Evolutionary conservation across 2,113 vertebrate species (phyloP).

Genomic region (Prinia subflava): DNA sequence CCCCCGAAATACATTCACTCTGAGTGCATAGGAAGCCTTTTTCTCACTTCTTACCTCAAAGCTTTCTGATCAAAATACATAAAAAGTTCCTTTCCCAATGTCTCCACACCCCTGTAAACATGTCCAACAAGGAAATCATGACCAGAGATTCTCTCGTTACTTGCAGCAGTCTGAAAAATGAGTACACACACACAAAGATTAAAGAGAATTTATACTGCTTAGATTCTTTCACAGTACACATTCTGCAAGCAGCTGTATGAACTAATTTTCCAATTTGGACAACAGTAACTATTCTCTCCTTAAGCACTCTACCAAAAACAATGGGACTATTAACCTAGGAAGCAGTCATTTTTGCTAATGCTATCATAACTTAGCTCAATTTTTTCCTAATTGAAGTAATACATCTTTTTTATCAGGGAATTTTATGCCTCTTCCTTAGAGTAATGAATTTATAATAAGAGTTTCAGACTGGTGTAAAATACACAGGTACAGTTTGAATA

Average conservation of each 20-base stretch:
- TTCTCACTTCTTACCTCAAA: slow-evolving; percentile 78
- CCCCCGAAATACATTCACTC: not conserved
- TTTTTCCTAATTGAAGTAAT: not conserved
- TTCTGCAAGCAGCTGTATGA: not conserved
- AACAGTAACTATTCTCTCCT: not conserved
- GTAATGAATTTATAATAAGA: not conserved
- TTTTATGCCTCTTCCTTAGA: not conserved
- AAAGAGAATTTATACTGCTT: not conserved
- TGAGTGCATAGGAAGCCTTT: not conserved
- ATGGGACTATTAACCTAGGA: not conserved
- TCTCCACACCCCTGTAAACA: slow-evolving; percentile 80
- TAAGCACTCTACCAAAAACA: not conserved
- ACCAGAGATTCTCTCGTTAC: not conserved
- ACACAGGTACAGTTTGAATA: not conserved
- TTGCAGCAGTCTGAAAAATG: slow-evolving; percentile 34
- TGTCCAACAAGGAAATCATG: slow-evolving; percentile 56
- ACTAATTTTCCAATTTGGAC: not conserved
- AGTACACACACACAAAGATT: not conserved
- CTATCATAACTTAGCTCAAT: not conserved
- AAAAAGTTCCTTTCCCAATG: slow-evolving; percentile 93
- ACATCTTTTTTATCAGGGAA: not conserved
- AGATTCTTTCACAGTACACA: not conserved
- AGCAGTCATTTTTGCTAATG: not conserved
- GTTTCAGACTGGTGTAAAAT: not conserved
- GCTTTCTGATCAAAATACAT: slow-evolving; percentile 85